A percentile compares a stretch with the other conserved stretches of the same genome.
These are phyloP conservation scores for Eilema sororculum DNA, from an alignment of 2,888 invertebrate species.

Conservation along the genomic window DNA sequence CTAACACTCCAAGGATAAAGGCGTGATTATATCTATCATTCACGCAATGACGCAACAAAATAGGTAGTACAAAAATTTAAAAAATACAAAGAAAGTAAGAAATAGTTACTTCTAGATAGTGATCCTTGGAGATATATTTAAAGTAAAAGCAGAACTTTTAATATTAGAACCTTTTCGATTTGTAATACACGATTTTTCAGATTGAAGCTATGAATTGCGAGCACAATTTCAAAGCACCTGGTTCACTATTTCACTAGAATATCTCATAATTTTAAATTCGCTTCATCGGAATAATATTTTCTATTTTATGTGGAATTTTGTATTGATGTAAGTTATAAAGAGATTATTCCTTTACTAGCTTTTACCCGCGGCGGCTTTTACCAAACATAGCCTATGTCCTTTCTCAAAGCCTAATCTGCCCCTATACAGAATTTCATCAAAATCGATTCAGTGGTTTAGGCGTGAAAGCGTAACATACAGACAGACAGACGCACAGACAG, in stretches of 20 bases:
- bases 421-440: too few relatives aligned
- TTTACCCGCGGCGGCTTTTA: too few relatives aligned
- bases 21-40: too few relatives aligned
- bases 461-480: too few relatives aligned
- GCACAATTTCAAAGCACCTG: not conserved
- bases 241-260: conserved; percentile 8
- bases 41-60: not conserved
- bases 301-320: not conserved
- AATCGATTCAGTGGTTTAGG: too few relatives aligned
- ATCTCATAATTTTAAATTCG: not conserved
- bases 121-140: not conserved
- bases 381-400: too few relatives aligned
- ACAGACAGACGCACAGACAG: too few relatives aligned
- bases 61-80: not conserved
- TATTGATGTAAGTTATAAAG: not conserved
- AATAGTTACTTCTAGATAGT: not conserved
- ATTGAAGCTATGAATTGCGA: not conserved
- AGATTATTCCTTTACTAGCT: too few relatives aligned
- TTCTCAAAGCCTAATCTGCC: too few relatives aligned
- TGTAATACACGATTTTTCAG: not conserved
- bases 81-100: not conserved
- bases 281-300: not conserved
- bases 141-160: not conserved
- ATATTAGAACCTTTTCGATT: not conserved
- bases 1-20: too few relatives aligned